Base-by-base conservation (phyloP, 2,113 vertebrate species). In the Choloepus hoffmanni region DNA sequence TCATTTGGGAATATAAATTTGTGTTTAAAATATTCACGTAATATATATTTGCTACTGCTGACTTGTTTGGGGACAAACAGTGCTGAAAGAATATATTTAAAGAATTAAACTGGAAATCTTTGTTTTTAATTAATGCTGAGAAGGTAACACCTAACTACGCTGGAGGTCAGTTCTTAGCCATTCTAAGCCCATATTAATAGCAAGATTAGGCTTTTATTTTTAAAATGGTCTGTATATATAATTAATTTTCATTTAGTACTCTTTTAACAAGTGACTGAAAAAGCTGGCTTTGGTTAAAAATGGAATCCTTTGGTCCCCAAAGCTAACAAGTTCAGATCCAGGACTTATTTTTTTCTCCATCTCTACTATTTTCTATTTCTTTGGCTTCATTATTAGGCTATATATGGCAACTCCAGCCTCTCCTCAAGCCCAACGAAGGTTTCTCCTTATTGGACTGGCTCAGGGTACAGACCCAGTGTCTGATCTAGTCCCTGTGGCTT, bases 181-280 rank as follows among this genome's bases (percentile, higher is more conserved):
- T 81, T 76, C 14, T 67, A 33, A 43, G 33, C 55, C 45, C 19
- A 2, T 15, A 2, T 43, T 18, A 68, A 68, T 81, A 4, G 26
- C 16, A 50, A 53, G 63, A 28, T 53, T 63, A 30, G 40, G n/a
- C 19, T 79, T 94, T 95, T 53, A 45, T 79, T 88, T 88, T 84
- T 74, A 58, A 94, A 91, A 78, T 93, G 15, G 90, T 24, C 53
- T 67, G 65, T 53, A 79, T 94, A 85, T 94, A 85, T 70, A 16
- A 24, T 77, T 19, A 68, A 50, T 76, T 78, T 76, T 53, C 70
- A 65, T 55, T 72, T 63, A 62, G 7, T 63, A 70, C 6, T 18
- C 12, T 92, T 74, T 67, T 65, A 83, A 48, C 33, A 78, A 58
- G 30, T 84, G 81, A 63, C 23, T 76, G 13, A 26, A 90, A 84